Base-by-base conservation (phyloP, 1,140 invertebrate genomes). In the Papilio polyxenes region DNA sequence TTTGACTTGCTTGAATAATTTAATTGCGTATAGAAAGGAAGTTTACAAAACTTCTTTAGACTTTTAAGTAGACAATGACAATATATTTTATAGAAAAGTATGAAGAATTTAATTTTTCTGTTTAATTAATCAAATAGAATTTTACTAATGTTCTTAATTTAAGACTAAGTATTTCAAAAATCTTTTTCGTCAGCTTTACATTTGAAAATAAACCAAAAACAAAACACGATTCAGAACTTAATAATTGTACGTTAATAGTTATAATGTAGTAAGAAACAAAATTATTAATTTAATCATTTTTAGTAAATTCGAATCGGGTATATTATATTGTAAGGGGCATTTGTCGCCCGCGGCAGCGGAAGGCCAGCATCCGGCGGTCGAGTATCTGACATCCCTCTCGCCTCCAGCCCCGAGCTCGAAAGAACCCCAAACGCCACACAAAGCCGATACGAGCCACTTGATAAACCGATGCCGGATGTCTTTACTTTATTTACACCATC, bases 401-500 rank as follows among this genome's bases (percentile, higher is more conserved):
- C 78, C 76, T 56, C 23, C 31, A 78, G 76, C 49, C 20, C 53
- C 20, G 56, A 79, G 37, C 13, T 23, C n/a, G 56, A 59, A 20
- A 17, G 56, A 20, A 69, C 78, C 77, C 77, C 40, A 65, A 69
- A 53, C 75, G 75, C 11, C 37, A n/a, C 49, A 69, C 78, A 80
- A 80, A 80, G 78, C n/a, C 78, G 78, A 80, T 80, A 37, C 77
- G 77, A 79, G 37, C 44, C 44, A 65, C 78, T 49, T 69, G 78
- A 80, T 80, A 79, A 79, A 79, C 59, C 78, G 78, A 31, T 80
- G 40, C 17, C 78, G 56, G 78, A 65, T 65, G 20, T 62, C 53
- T 80, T 80, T 80, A 80, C 78, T 80, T 69, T 80, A 80, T 80
- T 80, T 80, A 80, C 59, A 80, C 78, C 78, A 80, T 80, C 78